Base-by-base conservation (phyloP, 2,888 invertebrate genomes). In the Hemistola chrysoprasaria region DNA sequence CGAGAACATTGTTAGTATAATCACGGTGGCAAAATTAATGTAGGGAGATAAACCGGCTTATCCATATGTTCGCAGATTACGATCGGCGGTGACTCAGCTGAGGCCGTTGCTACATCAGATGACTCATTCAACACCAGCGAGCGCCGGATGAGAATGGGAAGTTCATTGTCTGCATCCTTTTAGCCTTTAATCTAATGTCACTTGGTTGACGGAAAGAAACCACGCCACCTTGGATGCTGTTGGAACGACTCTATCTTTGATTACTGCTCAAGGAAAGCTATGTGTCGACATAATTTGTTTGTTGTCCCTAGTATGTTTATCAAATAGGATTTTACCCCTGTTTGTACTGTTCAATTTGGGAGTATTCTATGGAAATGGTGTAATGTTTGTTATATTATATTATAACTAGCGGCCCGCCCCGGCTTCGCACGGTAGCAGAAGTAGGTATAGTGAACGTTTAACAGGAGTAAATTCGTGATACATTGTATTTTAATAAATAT, bases 81-180 rank as follows among this genome's bases (percentile, higher is more conserved):
- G 65, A 70, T 77, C 68, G 72, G 66, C 65, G 58, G 59, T 87
- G 85, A 86, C 62, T 87, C 83, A 87, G 65, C 52, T 50, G 60
- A 64, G 65, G 73, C 71, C 69, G 66, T 77, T 80, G 81, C 80
- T 68, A 76, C 81, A 82, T 72, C 78, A 79, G 82, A 82, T 85
- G 86, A 86, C 80, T 87, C 87, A 87, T 76, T 75, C 68, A 75
- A 54, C 57, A 56, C 44, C 54, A 54, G 47, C 54, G n/a, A n/a
- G n/a, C 39, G 49, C 39, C 53, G 61, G 60, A 65, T 69, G 75
- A 67, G 75, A 78, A 74, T 74, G 78, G 77, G 72, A 80, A 81
- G 77, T 63, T 71, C 71, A 84, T 85, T 85, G 84, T 83, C 69
- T 65, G 55, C 59, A 67, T 76, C 73, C 71, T 74, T n/a, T 16